phyloP scores from a whole-genome alignment of 35 echinoderm and acorn worm species.

The Apostichopus californicus region DNA sequence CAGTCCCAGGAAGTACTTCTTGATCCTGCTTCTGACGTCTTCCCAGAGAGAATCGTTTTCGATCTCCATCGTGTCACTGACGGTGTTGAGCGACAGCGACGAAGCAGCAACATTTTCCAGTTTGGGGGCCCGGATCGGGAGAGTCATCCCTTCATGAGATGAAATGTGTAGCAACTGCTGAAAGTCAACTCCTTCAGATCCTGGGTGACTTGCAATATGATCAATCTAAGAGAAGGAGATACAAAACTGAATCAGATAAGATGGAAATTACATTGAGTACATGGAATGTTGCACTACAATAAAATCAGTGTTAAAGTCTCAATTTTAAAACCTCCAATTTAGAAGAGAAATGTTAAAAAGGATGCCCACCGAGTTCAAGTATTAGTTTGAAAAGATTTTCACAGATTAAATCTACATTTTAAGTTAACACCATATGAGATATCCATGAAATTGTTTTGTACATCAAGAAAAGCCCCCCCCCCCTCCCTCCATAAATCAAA shows the following conservation, averaged over 20 bases:
- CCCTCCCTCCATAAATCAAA: too few relatives aligned
- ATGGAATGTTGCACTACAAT: not conserved
- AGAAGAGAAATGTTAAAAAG: too few relatives aligned
- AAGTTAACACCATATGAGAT: too few relatives aligned
- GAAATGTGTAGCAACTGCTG: conserved; percentile 79
- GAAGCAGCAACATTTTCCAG: conserved; percentile 60
- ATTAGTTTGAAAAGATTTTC: too few relatives aligned
- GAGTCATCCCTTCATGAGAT: conserved; percentile 87
- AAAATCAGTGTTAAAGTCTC: too few relatives aligned
- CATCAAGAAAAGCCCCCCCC: too few relatives aligned
- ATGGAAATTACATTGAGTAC: not conserved
- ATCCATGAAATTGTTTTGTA: too few relatives aligned
- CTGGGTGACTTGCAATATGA: conserved; percentile 66
- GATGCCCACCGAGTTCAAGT: too few relatives aligned
- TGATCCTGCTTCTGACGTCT: conserved; percentile 76
- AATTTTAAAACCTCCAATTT: too few relatives aligned
- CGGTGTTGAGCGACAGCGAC: conserved; percentile 77
- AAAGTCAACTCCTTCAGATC: conserved; percentile 71
- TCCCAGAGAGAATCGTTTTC: conserved; percentile 91
- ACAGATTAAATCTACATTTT: too few relatives aligned
- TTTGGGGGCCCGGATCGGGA: conserved; percentile 76
- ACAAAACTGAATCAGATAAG: not conserved
- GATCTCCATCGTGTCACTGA: conserved; percentile 70
- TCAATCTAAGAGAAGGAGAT: conserved; percentile 57
- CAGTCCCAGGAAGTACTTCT: conserved; percentile 68